These are phyloP conservation scores for Drosophila tristis DNA, from an alignment of 1,140 invertebrate species.

Conservation along the genomic window DNA sequence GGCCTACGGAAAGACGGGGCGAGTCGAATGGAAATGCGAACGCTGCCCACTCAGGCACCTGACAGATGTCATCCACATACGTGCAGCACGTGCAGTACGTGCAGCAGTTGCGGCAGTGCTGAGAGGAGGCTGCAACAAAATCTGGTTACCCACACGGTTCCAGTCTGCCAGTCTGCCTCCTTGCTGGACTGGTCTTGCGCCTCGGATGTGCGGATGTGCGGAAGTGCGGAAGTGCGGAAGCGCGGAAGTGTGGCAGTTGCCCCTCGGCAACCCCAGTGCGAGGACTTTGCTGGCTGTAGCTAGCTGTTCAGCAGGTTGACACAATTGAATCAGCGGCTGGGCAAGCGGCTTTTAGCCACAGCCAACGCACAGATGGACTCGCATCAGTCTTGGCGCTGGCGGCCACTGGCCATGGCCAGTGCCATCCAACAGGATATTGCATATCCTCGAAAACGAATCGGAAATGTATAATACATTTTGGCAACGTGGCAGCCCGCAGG, in stretches of 20 bases:
- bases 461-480: constrained; percentile 18
- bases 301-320: neutral
- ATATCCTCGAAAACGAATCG: constrained; percentile 1
- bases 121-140: neutral
- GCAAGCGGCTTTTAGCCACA: no score
- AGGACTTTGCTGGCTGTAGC: neutral
- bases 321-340: neutral
- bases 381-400: neutral
- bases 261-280: constrained; percentile 19
- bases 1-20: no score
- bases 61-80: no score
- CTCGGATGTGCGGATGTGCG: neutral
- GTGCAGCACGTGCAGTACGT: no score
- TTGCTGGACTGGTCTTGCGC: neutral
- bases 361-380: neutral
- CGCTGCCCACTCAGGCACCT: no score
- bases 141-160: neutral
- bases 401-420: constrained; percentile 17
- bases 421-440: constrained; percentile 48
- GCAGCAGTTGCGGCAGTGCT: no score
- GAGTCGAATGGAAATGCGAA: no score
- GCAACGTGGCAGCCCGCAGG: neutral
- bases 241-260: neutral
- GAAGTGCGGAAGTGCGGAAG: neutral
- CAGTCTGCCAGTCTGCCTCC: neutral